Conservation (phyloP, 2,888 invertebrate species). For the Troides oblongomaculatus region DNA sequence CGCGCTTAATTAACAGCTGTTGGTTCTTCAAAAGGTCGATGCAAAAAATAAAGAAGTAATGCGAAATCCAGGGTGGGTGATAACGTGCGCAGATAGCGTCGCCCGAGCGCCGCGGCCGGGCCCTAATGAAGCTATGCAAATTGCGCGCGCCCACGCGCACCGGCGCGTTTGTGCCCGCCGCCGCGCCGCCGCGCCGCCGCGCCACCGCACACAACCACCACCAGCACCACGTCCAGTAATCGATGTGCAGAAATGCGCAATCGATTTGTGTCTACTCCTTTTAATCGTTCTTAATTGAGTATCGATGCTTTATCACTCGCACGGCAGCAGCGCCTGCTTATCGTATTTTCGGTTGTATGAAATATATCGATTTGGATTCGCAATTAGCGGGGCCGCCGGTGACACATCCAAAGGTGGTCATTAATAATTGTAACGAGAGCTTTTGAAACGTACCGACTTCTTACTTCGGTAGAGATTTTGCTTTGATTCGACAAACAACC, state of each 20-base stretch:
- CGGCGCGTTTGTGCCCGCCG: conserved; percentile 36
- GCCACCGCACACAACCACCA: too few relatives aligned
- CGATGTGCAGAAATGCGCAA: conserved; percentile 24
- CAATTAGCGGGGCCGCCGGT: conserved; percentile 9
- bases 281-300: conserved; percentile 26
- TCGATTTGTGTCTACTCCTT: conserved; percentile 27
- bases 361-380: conserved; percentile 12
- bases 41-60: conserved; percentile 24
- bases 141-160: conserved; percentile 42
- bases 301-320: conserved; percentile 13
- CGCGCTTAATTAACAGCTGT: conserved; percentile 47
- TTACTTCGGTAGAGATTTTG: too few relatives aligned
- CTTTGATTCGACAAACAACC: too few relatives aligned
- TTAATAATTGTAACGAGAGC: too few relatives aligned
- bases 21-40: conserved; percentile 38
- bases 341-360: conserved; percentile 13
- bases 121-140: conserved; percentile 49
- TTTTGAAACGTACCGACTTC: too few relatives aligned
- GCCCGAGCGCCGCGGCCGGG: conserved; percentile 16
- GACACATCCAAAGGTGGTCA: too few relatives aligned
- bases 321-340: conserved; percentile 7
- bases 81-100: conserved; percentile 33
- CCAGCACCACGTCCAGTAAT: conserved; percentile 24
- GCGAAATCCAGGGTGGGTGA: conserved; percentile 32
- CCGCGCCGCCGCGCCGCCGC: neutral